phyloP scores from a whole-genome alignment of 1,140 invertebrate species.

The Drosophila rufa region DNA sequence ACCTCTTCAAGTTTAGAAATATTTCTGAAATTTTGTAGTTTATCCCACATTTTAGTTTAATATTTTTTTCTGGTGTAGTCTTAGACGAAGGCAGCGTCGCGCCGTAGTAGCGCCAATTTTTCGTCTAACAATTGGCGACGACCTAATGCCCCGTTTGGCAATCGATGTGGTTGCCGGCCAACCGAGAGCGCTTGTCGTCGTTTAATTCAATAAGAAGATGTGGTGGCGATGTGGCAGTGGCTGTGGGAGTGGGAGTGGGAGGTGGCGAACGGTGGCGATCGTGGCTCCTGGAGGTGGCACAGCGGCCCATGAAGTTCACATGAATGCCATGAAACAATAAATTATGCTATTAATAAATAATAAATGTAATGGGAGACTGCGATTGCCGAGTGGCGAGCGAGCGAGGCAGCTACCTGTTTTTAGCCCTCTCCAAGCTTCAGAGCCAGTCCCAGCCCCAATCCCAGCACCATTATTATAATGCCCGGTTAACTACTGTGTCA shows the following conservation, averaged over 20 bases:
- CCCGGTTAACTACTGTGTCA: slow-evolving; percentile 74
- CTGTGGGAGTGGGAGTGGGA: slow-evolving; percentile 5
- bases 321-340: slow-evolving; percentile 85
- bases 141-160: slow-evolving; percentile 82
- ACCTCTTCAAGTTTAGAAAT: not conserved
- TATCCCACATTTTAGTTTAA: no score
- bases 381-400: slow-evolving; percentile 44
- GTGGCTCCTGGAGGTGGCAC: slow-evolving; percentile 29
- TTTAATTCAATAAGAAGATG: slow-evolving; percentile 80
- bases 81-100: slow-evolving; percentile 30
- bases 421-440: slow-evolving; percentile 8
- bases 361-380: slow-evolving; percentile 83
- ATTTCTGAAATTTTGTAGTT: not conserved
- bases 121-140: slow-evolving; percentile 80
- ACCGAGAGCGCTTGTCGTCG: slow-evolving; percentile 51
- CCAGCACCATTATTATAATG: slow-evolving; percentile 66
- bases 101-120: slow-evolving; percentile 79
- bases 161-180: slow-evolving; percentile 53
- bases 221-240: slow-evolving; percentile 24
- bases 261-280: slow-evolving; percentile 24
- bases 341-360: slow-evolving; percentile 85
- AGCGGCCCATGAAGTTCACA: slow-evolving; percentile 75
- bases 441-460: not conserved
- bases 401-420: slow-evolving; percentile 73
- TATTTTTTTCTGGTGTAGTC: not conserved